phyloP scores from a whole-genome alignment of 2,797 vertebrate species.

The Poeciliopsis paucimaculata region DNA sequence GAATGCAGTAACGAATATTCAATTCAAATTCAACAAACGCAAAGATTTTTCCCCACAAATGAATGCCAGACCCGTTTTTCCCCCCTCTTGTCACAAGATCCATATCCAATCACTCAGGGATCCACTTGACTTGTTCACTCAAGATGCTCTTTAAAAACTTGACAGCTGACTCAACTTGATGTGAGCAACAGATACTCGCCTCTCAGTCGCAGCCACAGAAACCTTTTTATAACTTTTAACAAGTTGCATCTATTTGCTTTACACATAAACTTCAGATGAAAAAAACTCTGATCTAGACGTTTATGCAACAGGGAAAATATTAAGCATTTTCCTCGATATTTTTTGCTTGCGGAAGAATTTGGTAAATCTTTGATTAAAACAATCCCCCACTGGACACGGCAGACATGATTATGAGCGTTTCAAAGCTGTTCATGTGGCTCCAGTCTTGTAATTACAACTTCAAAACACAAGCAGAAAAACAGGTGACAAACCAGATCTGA shows the following conservation, averaged over 20 bases:
- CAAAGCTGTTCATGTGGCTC: constrained; percentile 24
- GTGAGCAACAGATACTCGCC: constrained; percentile 5
- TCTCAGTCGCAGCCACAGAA: background rate
- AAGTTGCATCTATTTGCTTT: background rate
- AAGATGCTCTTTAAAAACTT: constrained; percentile 4
- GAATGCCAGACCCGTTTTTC: background rate
- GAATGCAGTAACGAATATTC: background rate
- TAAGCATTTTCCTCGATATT: constrained; percentile 27
- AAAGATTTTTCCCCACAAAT: background rate
- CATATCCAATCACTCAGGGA: constrained; percentile 28
- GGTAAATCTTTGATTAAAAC: constrained; percentile 55
- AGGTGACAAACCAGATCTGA: constrained; percentile 55
- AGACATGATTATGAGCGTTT: constrained; percentile 29
- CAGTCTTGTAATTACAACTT: constrained; percentile 39
- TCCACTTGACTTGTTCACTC: constrained; percentile 24
- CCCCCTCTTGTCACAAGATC: constrained; percentile 17
- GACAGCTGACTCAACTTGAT: constrained; percentile 18
- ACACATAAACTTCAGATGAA: background rate
- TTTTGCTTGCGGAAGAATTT: constrained; percentile 50
- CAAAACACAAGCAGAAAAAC: constrained; percentile 32
- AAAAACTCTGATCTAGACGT: background rate
- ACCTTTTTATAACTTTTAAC: background rate
- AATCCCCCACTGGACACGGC: constrained; percentile 6
- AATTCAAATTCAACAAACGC: constrained; percentile 8
- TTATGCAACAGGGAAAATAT: constrained; percentile 9